phyloP scores from a whole-genome alignment of 2,113 vertebrate species.

The Antechinus stuartii region DNA sequence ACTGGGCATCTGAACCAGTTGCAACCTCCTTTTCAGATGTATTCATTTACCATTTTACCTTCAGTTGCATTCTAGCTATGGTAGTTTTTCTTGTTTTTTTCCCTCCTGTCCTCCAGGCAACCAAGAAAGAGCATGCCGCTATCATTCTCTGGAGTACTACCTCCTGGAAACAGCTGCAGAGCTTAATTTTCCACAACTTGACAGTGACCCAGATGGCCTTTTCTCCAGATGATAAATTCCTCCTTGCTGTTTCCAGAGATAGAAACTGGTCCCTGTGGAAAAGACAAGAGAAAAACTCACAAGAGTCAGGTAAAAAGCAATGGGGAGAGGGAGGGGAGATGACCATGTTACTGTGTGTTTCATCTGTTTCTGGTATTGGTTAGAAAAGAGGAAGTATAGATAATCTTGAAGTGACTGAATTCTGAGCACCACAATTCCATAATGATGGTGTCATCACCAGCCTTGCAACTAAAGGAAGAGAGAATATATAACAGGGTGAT shows the following conservation, averaged over 20 bases:
- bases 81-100: not conserved
- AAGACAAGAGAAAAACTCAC: slow-evolving; percentile 78
- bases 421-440: not conserved
- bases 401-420: not conserved
- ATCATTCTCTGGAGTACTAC: slow-evolving; percentile 94
- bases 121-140: slow-evolving; percentile 94
- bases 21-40: not conserved
- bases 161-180: slow-evolving; percentile 94
- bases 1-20: not conserved
- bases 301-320: slow-evolving; percentile 78
- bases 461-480: not conserved
- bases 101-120: slow-evolving; percentile 85
- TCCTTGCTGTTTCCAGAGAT: slow-evolving; percentile 96
- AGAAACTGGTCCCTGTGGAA: slow-evolving; percentile 97
- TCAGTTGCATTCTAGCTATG: slow-evolving; percentile 15
- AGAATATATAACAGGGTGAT: not conserved
- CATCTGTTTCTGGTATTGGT: not conserved
- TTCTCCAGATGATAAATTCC: slow-evolving; percentile 91
- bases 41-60: not conserved
- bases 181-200: slow-evolving; percentile 92
- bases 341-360: not conserved
- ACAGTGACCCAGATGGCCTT: slow-evolving; percentile 98
- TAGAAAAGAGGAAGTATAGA: not conserved
- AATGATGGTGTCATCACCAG: not conserved
- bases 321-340: not conserved